phyloP scores from a whole-genome alignment of 1,140 invertebrate genomes.

The Drosophila bocqueti region DNA sequence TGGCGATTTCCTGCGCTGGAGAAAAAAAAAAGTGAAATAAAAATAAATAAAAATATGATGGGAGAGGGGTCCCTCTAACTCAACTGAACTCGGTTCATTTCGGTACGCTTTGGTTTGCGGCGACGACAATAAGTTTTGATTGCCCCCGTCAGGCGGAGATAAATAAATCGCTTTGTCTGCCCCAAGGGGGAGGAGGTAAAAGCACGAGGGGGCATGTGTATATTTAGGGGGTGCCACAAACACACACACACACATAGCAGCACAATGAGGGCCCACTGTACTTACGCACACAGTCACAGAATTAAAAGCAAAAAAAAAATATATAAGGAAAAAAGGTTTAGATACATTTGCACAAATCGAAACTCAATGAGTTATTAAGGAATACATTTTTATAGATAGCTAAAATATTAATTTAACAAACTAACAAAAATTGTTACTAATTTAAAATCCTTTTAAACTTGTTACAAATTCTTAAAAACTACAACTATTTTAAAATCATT shows the following conservation, averaged over 20 bases:
- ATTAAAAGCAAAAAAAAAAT: conserved; percentile 6
- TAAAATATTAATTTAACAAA: background rate
- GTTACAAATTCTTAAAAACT: too few species aligned
- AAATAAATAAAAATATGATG: conserved; percentile 14
- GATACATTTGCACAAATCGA: conserved; percentile 8
- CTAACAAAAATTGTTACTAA: background rate
- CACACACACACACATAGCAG: background rate
- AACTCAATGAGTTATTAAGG: background rate
- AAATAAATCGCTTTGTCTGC: conserved; percentile 55
- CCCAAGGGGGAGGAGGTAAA: background rate
- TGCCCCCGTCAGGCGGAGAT: conserved; percentile 55
- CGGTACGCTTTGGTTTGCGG: conserved; percentile 30
- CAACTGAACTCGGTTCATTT: conserved; percentile 26
- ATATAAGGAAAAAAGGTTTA: background rate
- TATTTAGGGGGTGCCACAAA: conserved; percentile 4
- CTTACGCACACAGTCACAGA: conserved; percentile 19
- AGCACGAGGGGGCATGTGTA: background rate
- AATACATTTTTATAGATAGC: background rate
- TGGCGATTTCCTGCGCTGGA: conserved; percentile 74
- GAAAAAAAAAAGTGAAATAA: background rate
- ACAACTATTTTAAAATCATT: too few species aligned
- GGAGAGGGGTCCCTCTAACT: conserved; percentile 24
- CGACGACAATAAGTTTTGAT: conserved; percentile 81
- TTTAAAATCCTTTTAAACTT: background rate
- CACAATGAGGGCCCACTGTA: conserved; percentile 44